Conservation (phyloP, 1,140 invertebrate genomes). For the Uloborus diversus region DNA sequence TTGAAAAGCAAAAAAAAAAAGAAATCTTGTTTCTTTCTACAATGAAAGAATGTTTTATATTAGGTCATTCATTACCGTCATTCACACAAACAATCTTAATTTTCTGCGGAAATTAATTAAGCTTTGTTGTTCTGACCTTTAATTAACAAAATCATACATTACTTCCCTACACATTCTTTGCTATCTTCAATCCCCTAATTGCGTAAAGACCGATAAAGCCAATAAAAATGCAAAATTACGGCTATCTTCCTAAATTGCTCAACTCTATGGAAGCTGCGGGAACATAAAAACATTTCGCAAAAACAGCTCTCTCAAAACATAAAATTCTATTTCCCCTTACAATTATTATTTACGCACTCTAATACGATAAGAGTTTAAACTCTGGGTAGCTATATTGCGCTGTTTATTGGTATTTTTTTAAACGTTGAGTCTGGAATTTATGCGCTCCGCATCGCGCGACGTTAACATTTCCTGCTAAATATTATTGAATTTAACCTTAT, state of each 20-base stretch:
- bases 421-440: not conserved
- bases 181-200: too few species aligned
- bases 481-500: conserved; percentile 43
- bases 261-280: not conserved
- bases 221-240: not conserved
- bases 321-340: not conserved
- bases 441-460: not conserved
- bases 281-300: not conserved
- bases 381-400: not conserved
- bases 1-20: too few species aligned
- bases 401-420: conserved; percentile 31
- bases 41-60: too few species aligned
- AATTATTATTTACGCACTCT: conserved; percentile 1
- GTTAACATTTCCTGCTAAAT: conserved; percentile 43
- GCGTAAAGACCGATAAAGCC: too few species aligned
- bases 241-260: not conserved
- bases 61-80: too few species aligned
- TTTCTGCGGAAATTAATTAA: too few species aligned
- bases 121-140: too few species aligned
- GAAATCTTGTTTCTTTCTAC: too few species aligned
- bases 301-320: not conserved
- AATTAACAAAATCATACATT: too few species aligned
- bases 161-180: too few species aligned
- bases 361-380: not conserved
- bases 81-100: too few species aligned